Evolutionary conservation across 2,113 vertebrate genomes (phyloP).

Genomic region (Salvelinus fontinalis): DNA sequence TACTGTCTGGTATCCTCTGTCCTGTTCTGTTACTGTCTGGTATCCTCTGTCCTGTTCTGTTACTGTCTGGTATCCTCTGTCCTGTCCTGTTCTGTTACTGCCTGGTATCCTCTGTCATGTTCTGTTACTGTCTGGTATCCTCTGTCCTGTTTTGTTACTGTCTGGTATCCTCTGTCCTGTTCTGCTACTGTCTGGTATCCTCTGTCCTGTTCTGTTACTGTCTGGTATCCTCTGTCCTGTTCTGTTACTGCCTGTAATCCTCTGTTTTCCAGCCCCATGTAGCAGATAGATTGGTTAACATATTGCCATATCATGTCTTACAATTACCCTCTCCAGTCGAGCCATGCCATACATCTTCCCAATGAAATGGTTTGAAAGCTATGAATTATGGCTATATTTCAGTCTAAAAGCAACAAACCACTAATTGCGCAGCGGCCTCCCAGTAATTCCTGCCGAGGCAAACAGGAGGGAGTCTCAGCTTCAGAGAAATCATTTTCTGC

Average conservation of each 20-base stretch:
- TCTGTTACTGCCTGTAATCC: no score
- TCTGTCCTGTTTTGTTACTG: no score
- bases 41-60: slow-evolving; percentile 22
- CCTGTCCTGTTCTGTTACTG: slow-evolving; percentile 41
- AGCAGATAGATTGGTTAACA: slow-evolving; percentile 73
- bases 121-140: no score
- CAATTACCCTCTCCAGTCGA: slow-evolving; percentile 73
- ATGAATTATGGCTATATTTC: slow-evolving; percentile 84
- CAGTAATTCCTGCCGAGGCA: slow-evolving; percentile 73
- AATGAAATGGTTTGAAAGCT: slow-evolving; percentile 76
- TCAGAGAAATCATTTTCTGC: slow-evolving; percentile 81
- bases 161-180: no score
- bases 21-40: no score
- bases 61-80: no score
- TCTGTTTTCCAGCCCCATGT: slow-evolving; percentile 34
- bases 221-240: no score
- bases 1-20: no score
- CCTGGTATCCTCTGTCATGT: slow-evolving; percentile 33
- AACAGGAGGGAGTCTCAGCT: slow-evolving; percentile 71
- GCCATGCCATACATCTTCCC: slow-evolving; percentile 76
- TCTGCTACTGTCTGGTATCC: no score
- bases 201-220: no score
- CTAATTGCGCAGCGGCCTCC: slow-evolving; percentile 81
- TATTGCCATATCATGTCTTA: slow-evolving; percentile 81
- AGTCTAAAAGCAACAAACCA: slow-evolving; percentile 82